Percentiles rank a stretch among this genome's conserved stretches.
Evolutionary conservation across 53 echinoderm and acorn worm species (phyloP).

Genomic region (Henricia sp.): DNA sequence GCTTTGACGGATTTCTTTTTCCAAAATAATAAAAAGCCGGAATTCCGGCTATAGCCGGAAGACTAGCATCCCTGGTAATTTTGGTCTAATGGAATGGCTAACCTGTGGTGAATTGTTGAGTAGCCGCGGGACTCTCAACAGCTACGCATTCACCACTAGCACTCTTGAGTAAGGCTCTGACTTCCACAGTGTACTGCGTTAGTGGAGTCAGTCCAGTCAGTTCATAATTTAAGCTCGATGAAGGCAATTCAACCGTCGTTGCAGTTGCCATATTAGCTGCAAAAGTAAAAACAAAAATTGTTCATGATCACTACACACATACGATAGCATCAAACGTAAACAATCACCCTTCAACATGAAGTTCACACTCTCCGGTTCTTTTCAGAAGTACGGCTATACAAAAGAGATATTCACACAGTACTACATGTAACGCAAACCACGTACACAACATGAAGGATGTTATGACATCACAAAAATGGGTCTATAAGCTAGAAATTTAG

Average conservation of each 20-base stretch:
- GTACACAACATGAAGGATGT: no score
- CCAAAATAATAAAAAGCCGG: no score
- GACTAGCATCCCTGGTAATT: no score
- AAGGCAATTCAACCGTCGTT: constrained; percentile 2
- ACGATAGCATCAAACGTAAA: background rate
- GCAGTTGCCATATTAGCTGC: background rate
- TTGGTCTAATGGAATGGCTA: background rate
- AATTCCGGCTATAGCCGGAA: no score
- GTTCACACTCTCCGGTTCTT: background rate
- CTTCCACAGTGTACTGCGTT: constrained; percentile 41
- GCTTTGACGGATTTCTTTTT: no score
- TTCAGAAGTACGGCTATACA: background rate
- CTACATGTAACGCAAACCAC: background rate
- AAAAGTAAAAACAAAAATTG: background rate
- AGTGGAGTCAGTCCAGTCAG: constrained; percentile 44
- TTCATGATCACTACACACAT: background rate
- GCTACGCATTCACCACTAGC: background rate
- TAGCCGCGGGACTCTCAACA: constrained; percentile 3
- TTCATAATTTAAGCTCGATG: background rate
- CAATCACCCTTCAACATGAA: background rate
- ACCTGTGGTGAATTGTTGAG: constrained; percentile 9
- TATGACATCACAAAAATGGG: no score
- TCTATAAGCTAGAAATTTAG: no score
- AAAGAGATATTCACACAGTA: background rate
- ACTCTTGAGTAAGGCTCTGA: constrained; percentile 39